A percentile compares a stretch with the other conserved stretches of the same genome.
Conservation (phyloP, 1,140 invertebrate genomes). For the Anastrepha obliqua region DNA sequence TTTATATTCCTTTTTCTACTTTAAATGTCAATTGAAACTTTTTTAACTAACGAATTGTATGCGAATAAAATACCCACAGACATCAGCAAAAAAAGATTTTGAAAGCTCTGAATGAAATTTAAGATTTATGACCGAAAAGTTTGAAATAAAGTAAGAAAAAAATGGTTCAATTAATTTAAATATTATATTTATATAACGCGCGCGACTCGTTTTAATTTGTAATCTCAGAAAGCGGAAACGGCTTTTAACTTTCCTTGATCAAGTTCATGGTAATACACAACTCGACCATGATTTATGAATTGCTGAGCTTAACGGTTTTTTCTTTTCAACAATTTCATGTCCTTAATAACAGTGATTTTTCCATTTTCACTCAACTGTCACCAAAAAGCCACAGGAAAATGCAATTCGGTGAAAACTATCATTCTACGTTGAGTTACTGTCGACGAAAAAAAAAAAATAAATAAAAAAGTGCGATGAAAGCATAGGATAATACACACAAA, state of each 20-base stretch:
- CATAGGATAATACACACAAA: background rate
- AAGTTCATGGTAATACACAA: slow-evolving; percentile 21
- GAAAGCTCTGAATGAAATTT: background rate
- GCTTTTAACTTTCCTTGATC: background rate
- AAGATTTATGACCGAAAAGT: background rate
- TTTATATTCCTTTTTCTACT: background rate
- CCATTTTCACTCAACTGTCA: background rate
- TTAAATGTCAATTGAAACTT: slow-evolving; percentile 12
- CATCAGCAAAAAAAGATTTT: too few relatives aligned
- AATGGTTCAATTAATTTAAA: background rate
- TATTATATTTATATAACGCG: background rate
- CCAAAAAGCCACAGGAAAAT: background rate
- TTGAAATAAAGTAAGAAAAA: background rate
- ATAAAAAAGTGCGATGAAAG: background rate
- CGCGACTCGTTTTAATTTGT: background rate
- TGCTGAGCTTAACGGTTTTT: background rate
- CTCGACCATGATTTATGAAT: slow-evolving; percentile 16
- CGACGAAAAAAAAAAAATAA: background rate
- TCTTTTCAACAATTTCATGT: background rate
- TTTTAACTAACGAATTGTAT: background rate
- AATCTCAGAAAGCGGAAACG: background rate
- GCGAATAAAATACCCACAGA: background rate
- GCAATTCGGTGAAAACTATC: background rate
- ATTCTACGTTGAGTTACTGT: slow-evolving; percentile 16
- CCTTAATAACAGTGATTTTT: slow-evolving; percentile 30